Evolutionary conservation across 2,797 vertebrate genomes (phyloP).

Genomic region (Onychomys torridus): DNA sequence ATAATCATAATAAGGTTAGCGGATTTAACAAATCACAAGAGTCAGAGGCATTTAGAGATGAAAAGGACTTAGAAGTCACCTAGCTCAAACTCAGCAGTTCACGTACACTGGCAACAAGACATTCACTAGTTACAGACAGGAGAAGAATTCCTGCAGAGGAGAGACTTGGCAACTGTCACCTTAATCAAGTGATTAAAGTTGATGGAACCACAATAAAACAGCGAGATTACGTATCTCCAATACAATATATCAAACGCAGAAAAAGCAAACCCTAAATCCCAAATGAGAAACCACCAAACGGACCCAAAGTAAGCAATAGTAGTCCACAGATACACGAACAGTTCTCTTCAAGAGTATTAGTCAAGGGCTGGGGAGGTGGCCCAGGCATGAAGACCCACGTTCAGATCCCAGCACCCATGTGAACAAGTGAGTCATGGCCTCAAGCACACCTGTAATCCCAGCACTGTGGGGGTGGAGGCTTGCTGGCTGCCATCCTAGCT

Average conservation of each 20-base stretch:
- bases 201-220: background rate
- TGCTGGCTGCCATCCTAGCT: background rate
- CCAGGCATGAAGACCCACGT: background rate
- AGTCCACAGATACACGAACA: background rate
- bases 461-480: background rate
- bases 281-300: background rate
- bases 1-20: conserved; percentile 55
- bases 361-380: background rate
- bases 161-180: background rate
- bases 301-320: background rate
- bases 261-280: background rate
- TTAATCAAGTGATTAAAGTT: background rate
- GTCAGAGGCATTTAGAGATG: conserved; percentile 37
- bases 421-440: background rate
- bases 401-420: background rate
- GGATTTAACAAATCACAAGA: conserved; percentile 35
- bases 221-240: background rate
- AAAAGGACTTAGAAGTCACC: conserved; percentile 56
- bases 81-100: conserved; percentile 15
- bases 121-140: background rate
- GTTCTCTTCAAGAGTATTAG: background rate
- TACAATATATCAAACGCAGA: background rate
- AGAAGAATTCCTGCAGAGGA: background rate
- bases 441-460: background rate
- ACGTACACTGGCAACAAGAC: background rate